Base-by-base conservation (phyloP, 2,888 invertebrate genomes). In the Synergus itoensis region DNA sequence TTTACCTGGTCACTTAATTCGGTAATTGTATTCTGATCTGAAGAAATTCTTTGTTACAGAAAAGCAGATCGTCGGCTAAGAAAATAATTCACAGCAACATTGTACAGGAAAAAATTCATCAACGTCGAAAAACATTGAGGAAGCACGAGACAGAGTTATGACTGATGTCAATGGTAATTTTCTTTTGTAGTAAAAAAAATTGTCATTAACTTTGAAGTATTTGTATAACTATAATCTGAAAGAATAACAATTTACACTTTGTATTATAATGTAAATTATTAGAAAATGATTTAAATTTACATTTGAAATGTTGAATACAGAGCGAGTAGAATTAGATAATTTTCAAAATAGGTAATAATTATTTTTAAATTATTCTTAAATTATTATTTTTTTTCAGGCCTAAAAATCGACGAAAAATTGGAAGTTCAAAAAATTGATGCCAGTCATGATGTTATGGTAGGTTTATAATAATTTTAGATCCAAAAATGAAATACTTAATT, bases 361-460 rank as follows among this genome's bases (percentile, higher is more conserved):
- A 64, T 64, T 1, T 53, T 9, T n/a, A 8, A 79, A 63, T 40
- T 28, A 43, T 60, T 16, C 14, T 40, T 4, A 14, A 76, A 9
- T 45, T 53, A 57, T 64, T 53, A 60, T 79, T 65, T 63, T 65
- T 63, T 83, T 81, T 79, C 78, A 91, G 91, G 87, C 76, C 83
- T 90, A 81, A 92, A 90, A 83, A 89, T 87, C 82, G 85, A 86
- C 82, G 84, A 87, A 79, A 87, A 89, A 84, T 85, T 87, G 84
- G 89, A 88, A 86, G 82, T 84, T 41, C 91, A 92, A 81, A 91
- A 86, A 85, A 90, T 94, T 83, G 93, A 94, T 86, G 91, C 92
- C 43, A 93, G 93, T 53, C 93, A 94, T 84, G 94, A 94, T 86
- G 93, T 94, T 87, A 93, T 94, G 94, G 94, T 94, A 86, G 88